Conservation (phyloP, 64 coral and sea anemone genomes). For the Stylophora pistillata region DNA sequence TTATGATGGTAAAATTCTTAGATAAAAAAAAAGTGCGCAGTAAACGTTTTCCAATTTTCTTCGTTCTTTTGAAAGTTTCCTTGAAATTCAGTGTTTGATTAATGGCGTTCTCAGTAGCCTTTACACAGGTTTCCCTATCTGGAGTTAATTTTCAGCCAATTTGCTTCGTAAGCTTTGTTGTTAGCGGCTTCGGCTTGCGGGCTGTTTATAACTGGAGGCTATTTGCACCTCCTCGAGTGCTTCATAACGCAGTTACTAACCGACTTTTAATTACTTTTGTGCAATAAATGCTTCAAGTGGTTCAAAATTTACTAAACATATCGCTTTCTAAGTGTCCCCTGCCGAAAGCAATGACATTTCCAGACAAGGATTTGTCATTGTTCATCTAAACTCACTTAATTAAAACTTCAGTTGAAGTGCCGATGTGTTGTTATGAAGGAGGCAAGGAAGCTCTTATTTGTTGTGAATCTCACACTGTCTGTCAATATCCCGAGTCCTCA, state of each 20-base stretch:
- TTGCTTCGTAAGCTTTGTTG: constrained; percentile 22
- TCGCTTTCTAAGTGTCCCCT: neutral
- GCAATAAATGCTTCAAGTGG: neutral
- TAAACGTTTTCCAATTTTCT: neutral
- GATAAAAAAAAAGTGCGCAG: neutral
- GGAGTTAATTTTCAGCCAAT: constrained; percentile 19
- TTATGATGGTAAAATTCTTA: neutral
- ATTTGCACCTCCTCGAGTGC: constrained; percentile 14
- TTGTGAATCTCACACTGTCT: neutral
- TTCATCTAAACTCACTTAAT: neutral
- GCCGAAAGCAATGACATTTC: neutral
- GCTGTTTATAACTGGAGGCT: constrained; percentile 12
- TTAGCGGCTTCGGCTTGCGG: constrained; percentile 7
- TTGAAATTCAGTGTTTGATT: neutral
- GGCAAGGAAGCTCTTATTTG: neutral
- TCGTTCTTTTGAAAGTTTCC: neutral
- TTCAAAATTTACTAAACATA: neutral
- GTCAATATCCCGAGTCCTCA: neutral
- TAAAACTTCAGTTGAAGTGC: neutral
- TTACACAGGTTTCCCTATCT: neutral
- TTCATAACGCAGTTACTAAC: constrained; percentile 23
- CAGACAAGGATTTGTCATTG: constrained; percentile 20
- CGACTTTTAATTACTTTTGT: constrained; percentile 13
- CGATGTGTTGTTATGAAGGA: neutral
- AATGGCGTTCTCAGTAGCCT: neutral